Evolutionary conservation across 92 coral and sea anemone species (phyloP).

Genomic region (Zoanthus gigantus): DNA sequence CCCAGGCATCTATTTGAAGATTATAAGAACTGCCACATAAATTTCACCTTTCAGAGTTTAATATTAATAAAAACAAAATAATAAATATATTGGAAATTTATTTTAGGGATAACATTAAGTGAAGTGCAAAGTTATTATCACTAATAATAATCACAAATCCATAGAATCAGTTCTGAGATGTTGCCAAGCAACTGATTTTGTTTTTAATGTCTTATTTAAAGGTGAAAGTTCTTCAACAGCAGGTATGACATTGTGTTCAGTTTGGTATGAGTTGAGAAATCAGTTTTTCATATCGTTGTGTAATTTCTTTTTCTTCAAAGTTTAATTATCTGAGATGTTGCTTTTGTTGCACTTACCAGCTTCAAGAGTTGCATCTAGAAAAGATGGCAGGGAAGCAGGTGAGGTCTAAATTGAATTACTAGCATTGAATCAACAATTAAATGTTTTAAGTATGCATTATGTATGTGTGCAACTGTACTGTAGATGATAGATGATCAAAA

Average conservation of each 20-base stretch:
- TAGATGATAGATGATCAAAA: too few relatives aligned
- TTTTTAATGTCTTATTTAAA: slow-evolving; percentile 41
- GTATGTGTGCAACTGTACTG: too few relatives aligned
- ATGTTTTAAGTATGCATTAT: too few relatives aligned
- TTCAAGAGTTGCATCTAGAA: slow-evolving; percentile 88
- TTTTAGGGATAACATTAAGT: too few relatives aligned
- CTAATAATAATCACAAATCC: too few relatives aligned
- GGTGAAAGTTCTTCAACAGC: slow-evolving; percentile 91
- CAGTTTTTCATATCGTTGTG: background rate
- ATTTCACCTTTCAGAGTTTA: too few relatives aligned
- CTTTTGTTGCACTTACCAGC: slow-evolving; percentile 46
- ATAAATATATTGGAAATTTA: too few relatives aligned
- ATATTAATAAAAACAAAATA: too few relatives aligned
- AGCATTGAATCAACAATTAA: too few relatives aligned
- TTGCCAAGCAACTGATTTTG: background rate
- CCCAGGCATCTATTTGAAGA: too few relatives aligned
- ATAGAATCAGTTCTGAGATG: background rate
- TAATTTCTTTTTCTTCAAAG: background rate
- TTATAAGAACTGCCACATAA: too few relatives aligned
- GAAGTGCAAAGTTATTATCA: too few relatives aligned
- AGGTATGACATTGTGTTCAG: slow-evolving; percentile 59
- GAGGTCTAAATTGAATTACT: background rate
- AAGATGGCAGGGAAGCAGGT: slow-evolving; percentile 91
- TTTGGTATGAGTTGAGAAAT: background rate
- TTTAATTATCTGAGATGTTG: background rate